These are phyloP conservation scores for Anhinga anhinga DNA, from an alignment of 2,113 vertebrate genomes.

Conservation along the genomic window DNA sequence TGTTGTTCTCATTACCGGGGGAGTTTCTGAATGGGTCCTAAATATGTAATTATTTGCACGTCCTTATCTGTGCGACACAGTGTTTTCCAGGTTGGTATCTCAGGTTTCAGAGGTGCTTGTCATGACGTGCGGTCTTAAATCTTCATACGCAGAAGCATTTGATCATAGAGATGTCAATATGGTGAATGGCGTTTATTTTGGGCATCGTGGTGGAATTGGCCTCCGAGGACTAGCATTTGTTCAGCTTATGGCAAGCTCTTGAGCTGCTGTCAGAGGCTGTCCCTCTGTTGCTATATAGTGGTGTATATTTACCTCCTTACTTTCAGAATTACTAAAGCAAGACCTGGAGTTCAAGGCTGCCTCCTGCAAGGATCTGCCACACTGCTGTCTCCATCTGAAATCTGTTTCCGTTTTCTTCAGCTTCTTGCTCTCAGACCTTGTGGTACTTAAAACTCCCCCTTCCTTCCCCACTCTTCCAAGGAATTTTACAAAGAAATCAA, in stretches of 20 bases:
- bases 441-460: background rate
- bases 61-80: background rate
- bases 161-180: background rate
- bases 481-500: conserved; percentile 26
- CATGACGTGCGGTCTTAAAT: background rate
- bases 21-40: background rate
- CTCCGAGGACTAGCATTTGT: background rate
- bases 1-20: background rate
- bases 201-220: background rate
- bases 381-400: background rate
- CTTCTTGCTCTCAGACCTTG: background rate
- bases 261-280: background rate
- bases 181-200: background rate
- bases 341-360: background rate
- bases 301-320: background rate
- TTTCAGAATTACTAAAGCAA: background rate
- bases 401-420: background rate
- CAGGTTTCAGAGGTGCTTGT: background rate
- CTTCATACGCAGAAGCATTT: background rate
- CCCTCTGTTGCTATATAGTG: background rate
- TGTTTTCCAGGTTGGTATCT: background rate
- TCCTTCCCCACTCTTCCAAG: background rate
- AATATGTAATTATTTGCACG: background rate
- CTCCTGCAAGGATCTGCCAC: background rate
- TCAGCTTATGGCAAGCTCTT: background rate